Evolutionary conservation across 2,113 vertebrate species (phyloP).

Genomic region (Zeus faber): DNA sequence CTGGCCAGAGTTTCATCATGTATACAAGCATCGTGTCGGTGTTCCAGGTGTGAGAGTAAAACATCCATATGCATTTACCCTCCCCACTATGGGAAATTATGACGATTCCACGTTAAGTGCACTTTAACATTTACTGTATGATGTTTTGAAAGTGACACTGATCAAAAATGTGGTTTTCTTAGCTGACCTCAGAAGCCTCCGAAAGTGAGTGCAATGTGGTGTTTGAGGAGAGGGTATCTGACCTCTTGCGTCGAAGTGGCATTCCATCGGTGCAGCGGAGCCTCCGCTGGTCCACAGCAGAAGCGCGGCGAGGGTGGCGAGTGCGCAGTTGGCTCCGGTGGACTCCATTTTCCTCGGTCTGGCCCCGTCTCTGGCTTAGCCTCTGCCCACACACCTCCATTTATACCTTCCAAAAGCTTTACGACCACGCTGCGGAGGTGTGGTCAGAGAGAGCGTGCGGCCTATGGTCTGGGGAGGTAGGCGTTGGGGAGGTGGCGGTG

Average conservation of each 20-base stretch:
- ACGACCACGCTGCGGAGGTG: slow-evolving; percentile 45
- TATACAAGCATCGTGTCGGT: too few relatives aligned
- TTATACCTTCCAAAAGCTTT: slow-evolving; percentile 66
- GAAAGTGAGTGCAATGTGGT: neutral
- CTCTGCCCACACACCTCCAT: slow-evolving; percentile 45
- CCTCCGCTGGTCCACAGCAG: slow-evolving; percentile 69
- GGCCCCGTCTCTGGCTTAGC: slow-evolving; percentile 24
- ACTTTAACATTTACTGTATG: too few relatives aligned
- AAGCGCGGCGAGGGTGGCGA: slow-evolving; percentile 44
- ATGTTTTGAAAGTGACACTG: too few relatives aligned
- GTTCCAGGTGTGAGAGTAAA: too few relatives aligned
- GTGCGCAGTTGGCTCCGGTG: slow-evolving; percentile 43
- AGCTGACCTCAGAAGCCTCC: too few relatives aligned
- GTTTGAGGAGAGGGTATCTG: slow-evolving; percentile 42
- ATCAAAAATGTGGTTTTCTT: too few relatives aligned
- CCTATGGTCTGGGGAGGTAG: too few relatives aligned
- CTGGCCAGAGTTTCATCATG: too few relatives aligned
- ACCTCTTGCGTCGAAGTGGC: slow-evolving; percentile 91
- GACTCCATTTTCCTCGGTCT: slow-evolving; percentile 77
- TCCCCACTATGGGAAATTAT: too few relatives aligned
- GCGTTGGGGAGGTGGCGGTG: slow-evolving; percentile 40
- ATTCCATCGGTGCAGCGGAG: slow-evolving; percentile 79
- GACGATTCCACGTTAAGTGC: too few relatives aligned
- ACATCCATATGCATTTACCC: too few relatives aligned
- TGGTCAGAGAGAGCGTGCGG: slow-evolving; percentile 45